phyloP scores from a whole-genome alignment of 2,888 invertebrate genomes.

The Dasypogon diadema region DNA sequence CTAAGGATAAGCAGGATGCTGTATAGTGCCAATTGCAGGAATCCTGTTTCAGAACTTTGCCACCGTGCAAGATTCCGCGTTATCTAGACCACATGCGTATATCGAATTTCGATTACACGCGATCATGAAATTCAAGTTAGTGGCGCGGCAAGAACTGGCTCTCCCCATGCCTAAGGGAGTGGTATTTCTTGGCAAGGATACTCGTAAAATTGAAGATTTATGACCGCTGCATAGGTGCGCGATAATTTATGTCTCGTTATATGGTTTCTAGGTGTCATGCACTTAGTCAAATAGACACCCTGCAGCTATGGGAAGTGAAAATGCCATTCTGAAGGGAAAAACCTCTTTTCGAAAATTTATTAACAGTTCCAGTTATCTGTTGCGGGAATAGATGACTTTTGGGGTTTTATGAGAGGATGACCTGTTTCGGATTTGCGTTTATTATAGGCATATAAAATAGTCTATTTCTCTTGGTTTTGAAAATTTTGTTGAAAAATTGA shows the following conservation, averaged over 20 bases:
- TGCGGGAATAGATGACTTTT: not conserved
- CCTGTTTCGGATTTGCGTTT: too few relatives aligned
- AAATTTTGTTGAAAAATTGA: too few relatives aligned
- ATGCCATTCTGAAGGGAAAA: not conserved
- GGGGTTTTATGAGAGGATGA: not conserved
- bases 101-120: conserved; percentile 51
- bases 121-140: conserved; percentile 48
- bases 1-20: not conserved
- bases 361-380: not conserved
- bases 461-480: too few relatives aligned
- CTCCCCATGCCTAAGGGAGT: not conserved
- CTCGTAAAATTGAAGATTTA: conserved; percentile 51
- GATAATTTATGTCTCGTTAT: conserved; percentile 53
- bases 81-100: conserved; percentile 34
- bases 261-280: conserved; percentile 46
- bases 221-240: conserved; percentile 49
- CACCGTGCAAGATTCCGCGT: not conserved
- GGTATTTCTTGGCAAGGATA: conserved; percentile 20
- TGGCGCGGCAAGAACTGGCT: conserved; percentile 20
- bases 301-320: conserved; percentile 37
- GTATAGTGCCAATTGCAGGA: not conserved
- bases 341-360: conserved; percentile 36
- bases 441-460: too few relatives aligned
- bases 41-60: not conserved
- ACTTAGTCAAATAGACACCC: conserved; percentile 47